These are phyloP conservation scores for Galaxea fascicularis DNA, from an alignment of 92 coral and sea anemone species.

Conservation along the genomic window DNA sequence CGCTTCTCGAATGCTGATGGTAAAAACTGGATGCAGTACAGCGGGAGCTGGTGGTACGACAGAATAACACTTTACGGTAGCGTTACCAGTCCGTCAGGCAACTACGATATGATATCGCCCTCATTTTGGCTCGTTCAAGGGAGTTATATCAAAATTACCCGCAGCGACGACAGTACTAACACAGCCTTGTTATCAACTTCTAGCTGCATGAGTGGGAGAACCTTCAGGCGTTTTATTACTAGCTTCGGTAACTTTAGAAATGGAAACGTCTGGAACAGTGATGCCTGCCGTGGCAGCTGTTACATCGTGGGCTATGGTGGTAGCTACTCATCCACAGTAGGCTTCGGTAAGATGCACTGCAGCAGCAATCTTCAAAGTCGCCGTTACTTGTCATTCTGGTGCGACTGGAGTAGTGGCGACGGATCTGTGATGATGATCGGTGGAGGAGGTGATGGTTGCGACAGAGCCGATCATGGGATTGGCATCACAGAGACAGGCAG, in stretches of 20 bases:
- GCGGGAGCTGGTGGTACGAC: conserved; percentile 83
- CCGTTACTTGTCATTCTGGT: conserved; percentile 72
- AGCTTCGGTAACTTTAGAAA: conserved; percentile 67
- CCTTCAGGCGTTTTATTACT: conserved; percentile 66
- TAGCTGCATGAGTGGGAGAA: conserved; percentile 53
- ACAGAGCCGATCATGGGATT: conserved; percentile 75
- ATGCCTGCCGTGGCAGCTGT: conserved; percentile 70
- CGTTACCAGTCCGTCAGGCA: conserved; percentile 56
- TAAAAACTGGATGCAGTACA: conserved; percentile 71
- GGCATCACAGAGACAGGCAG: conserved; percentile 64
- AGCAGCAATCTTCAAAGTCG: conserved; percentile 54
- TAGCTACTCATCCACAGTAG: conserved; percentile 35
- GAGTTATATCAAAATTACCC: conserved; percentile 65
- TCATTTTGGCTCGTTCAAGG: conserved; percentile 73
- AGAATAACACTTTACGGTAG: conserved; percentile 57
- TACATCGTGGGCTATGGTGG: conserved; percentile 62
- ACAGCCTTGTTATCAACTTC: conserved; percentile 64
- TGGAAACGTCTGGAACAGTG: conserved; percentile 58
- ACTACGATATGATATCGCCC: conserved; percentile 81
- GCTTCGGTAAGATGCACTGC: conserved; percentile 56
- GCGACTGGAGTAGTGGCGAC: conserved; percentile 64
- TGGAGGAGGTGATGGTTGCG: conserved; percentile 64
- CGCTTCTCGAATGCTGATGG: conserved; percentile 77
- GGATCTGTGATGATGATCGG: conserved; percentile 72
- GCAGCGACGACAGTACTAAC: conserved; percentile 72